phyloP scores from a whole-genome alignment of 2,888 invertebrate species.

The Xestobium rufovillosum region DNA sequence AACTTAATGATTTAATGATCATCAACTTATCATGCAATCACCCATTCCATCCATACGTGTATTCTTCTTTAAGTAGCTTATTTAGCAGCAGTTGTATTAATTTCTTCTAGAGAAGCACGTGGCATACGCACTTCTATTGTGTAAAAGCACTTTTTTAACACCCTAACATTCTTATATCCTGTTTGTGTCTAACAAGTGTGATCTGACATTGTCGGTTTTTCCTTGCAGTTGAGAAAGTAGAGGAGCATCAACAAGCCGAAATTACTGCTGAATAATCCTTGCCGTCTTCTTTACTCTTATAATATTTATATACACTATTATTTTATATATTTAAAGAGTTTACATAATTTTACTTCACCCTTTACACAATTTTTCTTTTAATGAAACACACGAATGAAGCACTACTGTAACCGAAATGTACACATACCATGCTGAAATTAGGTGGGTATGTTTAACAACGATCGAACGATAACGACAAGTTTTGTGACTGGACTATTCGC shows the following conservation, averaged over 20 bases:
- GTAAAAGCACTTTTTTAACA: no score
- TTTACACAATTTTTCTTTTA: conserved; percentile 17
- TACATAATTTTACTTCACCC: conserved; percentile 15
- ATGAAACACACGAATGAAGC: background rate
- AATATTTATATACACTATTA: conserved; percentile 10
- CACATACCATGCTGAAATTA: conserved; percentile 1
- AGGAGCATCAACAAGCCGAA: conserved; percentile 35
- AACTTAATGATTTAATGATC: no score
- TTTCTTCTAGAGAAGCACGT: no score
- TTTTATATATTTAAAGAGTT: conserved; percentile 11
- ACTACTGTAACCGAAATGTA: conserved; percentile 2
- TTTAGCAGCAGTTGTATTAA: no score
- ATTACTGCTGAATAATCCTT: conserved; percentile 38
- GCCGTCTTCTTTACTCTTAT: conserved; percentile 24
- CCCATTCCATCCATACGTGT: no score
- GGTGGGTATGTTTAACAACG: background rate
- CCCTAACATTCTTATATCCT: conserved; percentile 9
- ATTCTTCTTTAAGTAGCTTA: no score
- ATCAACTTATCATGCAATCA: no score
- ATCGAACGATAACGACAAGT: conserved; percentile 2
- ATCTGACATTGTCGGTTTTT: conserved; percentile 39
- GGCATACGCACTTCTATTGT: no score
- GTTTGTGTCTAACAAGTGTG: conserved; percentile 30
- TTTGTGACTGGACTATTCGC: conserved; percentile 2
- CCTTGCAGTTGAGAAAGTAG: conserved; percentile 38